Base-by-base conservation (phyloP, 37 sponge, comb jelly and placozoan genomes). In the Amphimedon queenslandica region DNA sequence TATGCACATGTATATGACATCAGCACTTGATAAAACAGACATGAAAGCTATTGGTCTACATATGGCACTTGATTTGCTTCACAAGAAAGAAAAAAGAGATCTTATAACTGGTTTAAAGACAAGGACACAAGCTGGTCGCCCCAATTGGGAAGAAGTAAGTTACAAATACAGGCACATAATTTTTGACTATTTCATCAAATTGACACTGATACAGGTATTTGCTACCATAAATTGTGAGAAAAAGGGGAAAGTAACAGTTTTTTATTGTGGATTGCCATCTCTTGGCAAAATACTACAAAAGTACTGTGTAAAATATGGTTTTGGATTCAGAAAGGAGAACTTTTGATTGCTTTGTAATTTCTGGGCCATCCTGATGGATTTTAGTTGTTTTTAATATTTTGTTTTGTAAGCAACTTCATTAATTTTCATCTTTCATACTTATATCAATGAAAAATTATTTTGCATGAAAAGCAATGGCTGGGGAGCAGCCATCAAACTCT, bases 1-100 rank as follows among this genome's bases (percentile, higher is more conserved):
- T n/a, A n/a, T n/a, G n/a, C n/a, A n/a, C n/a, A 93, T 93, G 94
- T 87, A 93, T 71, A 93, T 93, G 94, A 93, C 94, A 0, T 84
- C 94, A 31, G 94, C 94, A 1, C 75, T 93, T 38, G 63, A 74
- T 25, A 93, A 93, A 72, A 93, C 90, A 20, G 94, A 93, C 83
- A 67, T 93, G 70, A 93, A 93, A 76, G 94, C 94, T 51, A 88
- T 93, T 60, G 94, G 94, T 20, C 83, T 93, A 33, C 94, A 93
- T 43, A 93, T 93, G 90, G 94, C 94, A 16, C 83, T 93, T 55
- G 94, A 93, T 40, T 71, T 93, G 37, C 88, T 93, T 40, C 94
- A 93, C 79, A 88, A 93, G 75, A 93, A 93, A 39, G 84, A 84
- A 42, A 88, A 93, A 65, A 80, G 83, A 63, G 94, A 93, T 60